A percentile compares a stretch with the other conserved stretches of the same genome.
phyloP scores from a whole-genome alignment of 2,888 invertebrate genomes.

The Tetanocera ferruginea region DNA sequence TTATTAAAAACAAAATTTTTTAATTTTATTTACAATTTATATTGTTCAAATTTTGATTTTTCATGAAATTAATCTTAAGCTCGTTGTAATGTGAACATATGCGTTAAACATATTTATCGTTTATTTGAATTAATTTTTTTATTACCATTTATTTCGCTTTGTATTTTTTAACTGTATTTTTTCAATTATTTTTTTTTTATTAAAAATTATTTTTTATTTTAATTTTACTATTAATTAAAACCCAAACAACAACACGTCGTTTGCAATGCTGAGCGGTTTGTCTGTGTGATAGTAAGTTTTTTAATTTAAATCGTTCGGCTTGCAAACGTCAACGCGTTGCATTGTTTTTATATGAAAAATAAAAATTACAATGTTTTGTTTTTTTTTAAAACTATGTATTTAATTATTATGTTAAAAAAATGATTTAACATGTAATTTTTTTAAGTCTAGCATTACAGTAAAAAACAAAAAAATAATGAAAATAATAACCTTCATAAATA shows the following conservation, averaged over 20 bases:
- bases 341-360: not conserved
- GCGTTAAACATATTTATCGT: not conserved
- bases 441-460: slow-evolving; percentile 36
- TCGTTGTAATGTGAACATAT: not conserved
- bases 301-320: slow-evolving; percentile 62
- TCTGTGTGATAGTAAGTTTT: slow-evolving; percentile 71
- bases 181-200: not conserved
- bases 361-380: not conserved
- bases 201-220: not conserved
- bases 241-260: slow-evolving; percentile 24
- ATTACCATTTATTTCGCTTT: not conserved
- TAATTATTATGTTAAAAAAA: slow-evolving; percentile 26
- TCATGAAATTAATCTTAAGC: not conserved
- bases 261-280: slow-evolving; percentile 57
- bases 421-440: slow-evolving; percentile 11
- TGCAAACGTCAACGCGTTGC: not conserved
- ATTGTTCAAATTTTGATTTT: not conserved
- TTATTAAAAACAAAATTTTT: not conserved
- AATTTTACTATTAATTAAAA: not conserved
- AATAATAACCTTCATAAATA: slow-evolving; percentile 14
- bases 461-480: slow-evolving; percentile 16
- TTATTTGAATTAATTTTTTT: not conserved
- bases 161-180: slow-evolving; percentile 2
- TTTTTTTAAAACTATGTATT: slow-evolving; percentile 10
- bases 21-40: not conserved